Percentiles rank a stretch among this genome's conserved stretches.
Evolutionary conservation across 2,797 vertebrate species (phyloP).

Genomic region (Arremon brunneinucha): DNA sequence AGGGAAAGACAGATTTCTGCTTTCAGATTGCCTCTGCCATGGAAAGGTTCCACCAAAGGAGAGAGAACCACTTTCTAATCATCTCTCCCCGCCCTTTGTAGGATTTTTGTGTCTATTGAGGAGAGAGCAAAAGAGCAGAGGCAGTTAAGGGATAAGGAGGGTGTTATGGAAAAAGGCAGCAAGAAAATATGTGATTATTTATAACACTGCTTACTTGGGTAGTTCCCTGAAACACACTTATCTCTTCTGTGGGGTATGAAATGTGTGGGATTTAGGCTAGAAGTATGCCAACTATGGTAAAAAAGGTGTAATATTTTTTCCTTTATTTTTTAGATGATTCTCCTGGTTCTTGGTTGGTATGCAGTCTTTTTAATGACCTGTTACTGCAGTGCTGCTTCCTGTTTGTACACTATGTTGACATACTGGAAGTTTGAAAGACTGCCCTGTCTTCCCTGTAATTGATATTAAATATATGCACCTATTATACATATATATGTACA

Average conservation of each 20-base stretch:
- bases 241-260: neutral
- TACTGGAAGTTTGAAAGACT: slow-evolving; percentile 22
- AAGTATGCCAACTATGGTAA: neutral
- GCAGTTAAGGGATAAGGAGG: neutral
- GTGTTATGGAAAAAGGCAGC: neutral
- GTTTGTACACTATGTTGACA: slow-evolving; percentile 32
- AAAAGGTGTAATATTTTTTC: neutral
- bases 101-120: fast-evolving
- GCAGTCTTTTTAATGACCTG: slow-evolving; percentile 36
- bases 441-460: slow-evolving; percentile 12
- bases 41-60: neutral
- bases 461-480: neutral
- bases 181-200: neutral
- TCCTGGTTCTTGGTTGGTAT: neutral
- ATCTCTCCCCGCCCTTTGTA: neutral
- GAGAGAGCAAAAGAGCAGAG: neutral
- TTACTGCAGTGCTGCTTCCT: slow-evolving; percentile 29
- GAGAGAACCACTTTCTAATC: neutral
- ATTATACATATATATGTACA: neutral
- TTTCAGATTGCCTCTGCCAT: neutral
- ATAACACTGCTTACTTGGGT: neutral
- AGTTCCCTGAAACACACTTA: neutral
- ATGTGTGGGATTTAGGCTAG: neutral
- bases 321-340: neutral
- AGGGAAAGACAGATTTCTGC: neutral